Conservation (phyloP, 2,888 invertebrate species). For the Dione juno region DNA sequence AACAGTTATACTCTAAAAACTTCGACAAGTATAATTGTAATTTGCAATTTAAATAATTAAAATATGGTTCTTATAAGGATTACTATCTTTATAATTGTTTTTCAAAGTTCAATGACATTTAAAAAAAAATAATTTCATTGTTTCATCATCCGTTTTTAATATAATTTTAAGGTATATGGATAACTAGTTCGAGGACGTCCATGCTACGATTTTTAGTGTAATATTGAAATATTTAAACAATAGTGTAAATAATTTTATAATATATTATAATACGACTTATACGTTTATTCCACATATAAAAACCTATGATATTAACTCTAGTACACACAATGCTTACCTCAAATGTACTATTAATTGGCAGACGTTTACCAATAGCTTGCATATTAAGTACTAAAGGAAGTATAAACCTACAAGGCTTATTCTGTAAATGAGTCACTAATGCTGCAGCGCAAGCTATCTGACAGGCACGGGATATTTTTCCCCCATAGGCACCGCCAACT, state of each 20-base stretch:
- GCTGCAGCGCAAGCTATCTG: slow-evolving; percentile 85
- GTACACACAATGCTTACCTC: slow-evolving; percentile 73
- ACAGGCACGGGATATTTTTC: slow-evolving; percentile 84
- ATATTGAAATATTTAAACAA: background rate
- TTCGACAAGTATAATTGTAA: too few relatives aligned
- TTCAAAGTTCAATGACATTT: too few relatives aligned
- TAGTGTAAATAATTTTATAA: too few relatives aligned
- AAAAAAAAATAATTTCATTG: too few relatives aligned
- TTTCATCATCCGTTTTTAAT: too few relatives aligned
- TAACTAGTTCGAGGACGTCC: background rate
- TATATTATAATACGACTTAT: too few relatives aligned
- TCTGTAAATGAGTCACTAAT: slow-evolving; percentile 82
- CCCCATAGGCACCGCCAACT: slow-evolving; percentile 86
- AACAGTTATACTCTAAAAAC: too few relatives aligned
- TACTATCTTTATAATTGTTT: too few relatives aligned
- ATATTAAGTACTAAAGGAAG: slow-evolving; percentile 86
- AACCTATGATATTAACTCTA: too few relatives aligned
- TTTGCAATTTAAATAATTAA: too few relatives aligned
- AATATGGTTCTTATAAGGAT: too few relatives aligned
- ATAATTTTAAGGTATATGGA: background rate
- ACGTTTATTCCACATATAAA: too few relatives aligned
- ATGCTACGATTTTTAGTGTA: background rate
- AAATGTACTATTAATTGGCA: slow-evolving; percentile 78
- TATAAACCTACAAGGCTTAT: slow-evolving; percentile 85
- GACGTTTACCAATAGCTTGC: slow-evolving; percentile 84